Percentiles rank a stretch among this genome's conserved stretches.
These are phyloP conservation scores for Crotalus adamanteus DNA, from an alignment of 2,797 vertebrate genomes.

Conservation along the genomic window DNA sequence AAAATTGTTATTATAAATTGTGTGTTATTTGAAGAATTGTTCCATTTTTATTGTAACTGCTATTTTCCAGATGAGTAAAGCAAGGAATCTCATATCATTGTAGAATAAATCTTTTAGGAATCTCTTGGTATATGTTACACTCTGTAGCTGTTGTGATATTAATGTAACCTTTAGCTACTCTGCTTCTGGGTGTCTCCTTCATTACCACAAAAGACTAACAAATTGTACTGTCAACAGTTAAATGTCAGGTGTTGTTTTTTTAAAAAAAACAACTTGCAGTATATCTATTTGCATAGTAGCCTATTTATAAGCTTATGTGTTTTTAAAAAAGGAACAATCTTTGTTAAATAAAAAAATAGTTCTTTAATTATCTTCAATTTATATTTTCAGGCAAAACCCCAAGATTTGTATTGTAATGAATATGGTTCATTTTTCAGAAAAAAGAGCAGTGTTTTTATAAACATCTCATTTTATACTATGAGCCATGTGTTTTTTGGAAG, in stretches of 20 bases:
- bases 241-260: constrained; percentile 42
- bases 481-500: constrained; percentile 21
- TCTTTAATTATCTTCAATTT: constrained; percentile 31
- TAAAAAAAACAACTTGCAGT: neutral
- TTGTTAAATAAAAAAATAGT: neutral
- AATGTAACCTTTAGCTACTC: constrained; percentile 45
- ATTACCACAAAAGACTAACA: constrained; percentile 24
- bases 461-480: neutral
- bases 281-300: constrained; percentile 28
- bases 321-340: constrained; percentile 24
- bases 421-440: constrained; percentile 28
- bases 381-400: constrained; percentile 29
- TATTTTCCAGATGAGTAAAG: neutral
- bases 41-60: constrained; percentile 43
- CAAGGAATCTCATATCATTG: constrained; percentile 40
- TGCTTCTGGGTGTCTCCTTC: constrained; percentile 51
- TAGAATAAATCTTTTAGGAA: constrained; percentile 40
- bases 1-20: constrained; percentile 14
- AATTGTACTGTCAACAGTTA: constrained; percentile 35
- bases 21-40: constrained; percentile 21
- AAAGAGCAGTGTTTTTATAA: constrained; percentile 37
- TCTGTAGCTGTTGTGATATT: constrained; percentile 42
- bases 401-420: constrained; percentile 27
- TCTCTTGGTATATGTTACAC: constrained; percentile 39
- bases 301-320: constrained; percentile 17